A percentile compares a stretch with the other conserved stretches of the same genome.
phyloP scores from a whole-genome alignment of 2,888 invertebrate species.

The Pimpla rufipes region DNA sequence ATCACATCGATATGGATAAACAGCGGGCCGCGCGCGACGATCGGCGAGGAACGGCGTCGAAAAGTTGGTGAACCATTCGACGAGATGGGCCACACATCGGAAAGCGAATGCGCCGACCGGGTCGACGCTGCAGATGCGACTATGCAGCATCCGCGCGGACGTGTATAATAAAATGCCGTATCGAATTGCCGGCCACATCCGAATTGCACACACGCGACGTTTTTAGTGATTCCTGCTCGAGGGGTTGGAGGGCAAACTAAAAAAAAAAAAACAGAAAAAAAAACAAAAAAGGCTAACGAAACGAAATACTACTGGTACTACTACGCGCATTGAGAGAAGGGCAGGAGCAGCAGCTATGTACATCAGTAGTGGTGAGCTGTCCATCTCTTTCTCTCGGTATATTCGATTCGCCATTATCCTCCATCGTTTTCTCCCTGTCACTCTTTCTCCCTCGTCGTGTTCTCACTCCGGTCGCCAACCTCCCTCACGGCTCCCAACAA shows the following conservation, averaged over 20 bases:
- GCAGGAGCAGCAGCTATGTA: background rate
- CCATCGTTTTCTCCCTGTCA: background rate
- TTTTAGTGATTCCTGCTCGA: slow-evolving; percentile 38
- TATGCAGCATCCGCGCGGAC: slow-evolving; percentile 12
- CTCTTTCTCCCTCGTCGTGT: background rate
- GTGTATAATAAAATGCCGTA: slow-evolving; percentile 45
- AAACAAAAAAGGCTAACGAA: slow-evolving; percentile 29
- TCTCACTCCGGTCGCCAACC: background rate
- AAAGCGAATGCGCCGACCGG: slow-evolving; percentile 7
- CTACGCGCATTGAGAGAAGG: background rate
- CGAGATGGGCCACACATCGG: background rate
- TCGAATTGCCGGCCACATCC: slow-evolving; percentile 48
- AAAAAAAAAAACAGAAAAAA: slow-evolving; percentile 11
- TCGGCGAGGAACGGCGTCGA: background rate
- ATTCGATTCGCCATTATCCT: slow-evolving; percentile 53
- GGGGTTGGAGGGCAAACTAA: slow-evolving; percentile 9
- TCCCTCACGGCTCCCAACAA: background rate
- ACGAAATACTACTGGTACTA: slow-evolving; percentile 19
- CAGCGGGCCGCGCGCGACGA: background rate
- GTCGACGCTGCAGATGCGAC: slow-evolving; percentile 20
- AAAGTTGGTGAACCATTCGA: background rate
- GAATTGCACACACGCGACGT: slow-evolving; percentile 50
- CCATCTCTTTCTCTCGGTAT: slow-evolving; percentile 35
- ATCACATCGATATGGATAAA: slow-evolving; percentile 51
- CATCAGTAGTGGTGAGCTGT: slow-evolving; percentile 34